Evolutionary conservation across 2,113 vertebrate genomes (phyloP).

Genomic region (Protomyctophum bolini): DNA sequence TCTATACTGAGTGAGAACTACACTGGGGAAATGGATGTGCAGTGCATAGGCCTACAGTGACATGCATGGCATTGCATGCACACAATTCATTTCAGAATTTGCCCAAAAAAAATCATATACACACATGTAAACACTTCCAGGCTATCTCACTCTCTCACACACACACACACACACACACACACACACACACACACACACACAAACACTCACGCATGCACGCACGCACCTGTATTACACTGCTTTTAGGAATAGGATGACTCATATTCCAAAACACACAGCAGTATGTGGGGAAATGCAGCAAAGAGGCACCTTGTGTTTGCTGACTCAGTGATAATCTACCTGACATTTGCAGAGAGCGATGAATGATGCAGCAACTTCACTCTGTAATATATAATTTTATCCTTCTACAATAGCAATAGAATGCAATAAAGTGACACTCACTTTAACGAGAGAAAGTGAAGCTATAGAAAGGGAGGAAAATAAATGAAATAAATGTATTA

Average conservation of each 20-base stretch:
- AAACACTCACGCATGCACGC: slow-evolving; percentile 6
- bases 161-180: neutral
- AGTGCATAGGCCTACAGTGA: too few species aligned
- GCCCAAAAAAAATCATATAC: neutral
- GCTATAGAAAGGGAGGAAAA: too few species aligned
- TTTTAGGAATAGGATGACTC: neutral
- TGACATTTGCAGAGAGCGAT: too few species aligned
- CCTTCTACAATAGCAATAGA: too few species aligned
- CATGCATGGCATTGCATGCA: neutral
- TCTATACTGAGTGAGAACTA: too few species aligned
- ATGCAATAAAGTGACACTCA: too few species aligned
- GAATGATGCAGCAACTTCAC: too few species aligned
- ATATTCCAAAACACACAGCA: neutral
- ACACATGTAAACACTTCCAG: slow-evolving; percentile 1
- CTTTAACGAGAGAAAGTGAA: neutral
- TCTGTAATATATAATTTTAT: too few species aligned
- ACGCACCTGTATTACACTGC: neutral
- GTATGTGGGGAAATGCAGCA: neutral
- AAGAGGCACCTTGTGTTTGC: too few species aligned
- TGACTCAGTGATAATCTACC: too few species aligned
- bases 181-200: slow-evolving; percentile 3
- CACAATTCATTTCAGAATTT: neutral
- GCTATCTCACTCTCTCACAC: neutral
- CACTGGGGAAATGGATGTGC: too few species aligned
- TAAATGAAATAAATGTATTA: too few species aligned